Evolutionary conservation across 1,140 invertebrate species (phyloP).

Genomic region (Probaryconus sp.): DNA sequence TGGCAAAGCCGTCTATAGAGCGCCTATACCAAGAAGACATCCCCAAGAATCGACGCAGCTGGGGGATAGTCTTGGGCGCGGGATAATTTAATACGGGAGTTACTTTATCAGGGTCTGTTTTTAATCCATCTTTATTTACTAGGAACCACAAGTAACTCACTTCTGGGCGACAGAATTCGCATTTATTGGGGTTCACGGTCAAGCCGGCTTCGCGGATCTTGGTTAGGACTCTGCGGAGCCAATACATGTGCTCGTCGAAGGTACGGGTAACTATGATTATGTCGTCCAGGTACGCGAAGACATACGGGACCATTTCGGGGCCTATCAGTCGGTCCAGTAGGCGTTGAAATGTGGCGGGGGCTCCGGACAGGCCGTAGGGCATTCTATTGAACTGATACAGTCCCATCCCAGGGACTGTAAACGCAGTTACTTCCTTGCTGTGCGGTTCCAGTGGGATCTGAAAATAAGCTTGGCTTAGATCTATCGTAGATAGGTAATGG

Average conservation of each 20-base stretch:
- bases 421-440: conserved; percentile 72
- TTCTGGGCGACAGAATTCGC: conserved; percentile 47
- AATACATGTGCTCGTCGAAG: conserved; percentile 68
- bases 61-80: conserved; percentile 51
- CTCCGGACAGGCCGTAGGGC: conserved; percentile 75
- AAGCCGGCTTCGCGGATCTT: conserved; percentile 49
- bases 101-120: conserved; percentile 60
- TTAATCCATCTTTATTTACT: conserved; percentile 53
- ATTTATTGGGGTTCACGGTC: conserved; percentile 58
- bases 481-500: conserved; percentile 53
- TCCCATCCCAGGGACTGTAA: conserved; percentile 70
- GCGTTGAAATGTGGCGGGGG: conserved; percentile 70
- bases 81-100: conserved; percentile 62
- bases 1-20: conserved; percentile 68
- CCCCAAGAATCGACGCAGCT: conserved; percentile 68
- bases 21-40: conserved; percentile 67
- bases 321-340: conserved; percentile 70
- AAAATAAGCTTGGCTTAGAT: conserved; percentile 63
- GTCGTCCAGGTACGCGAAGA: conserved; percentile 68
- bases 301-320: conserved; percentile 60
- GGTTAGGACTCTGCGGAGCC: neutral
- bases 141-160: conserved; percentile 59
- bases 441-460: conserved; percentile 65
- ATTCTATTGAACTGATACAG: conserved; percentile 72
- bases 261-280: conserved; percentile 64